Conservation (phyloP, 2,888 invertebrate genomes). For the Parapristionchus giblindavisi region DNA sequence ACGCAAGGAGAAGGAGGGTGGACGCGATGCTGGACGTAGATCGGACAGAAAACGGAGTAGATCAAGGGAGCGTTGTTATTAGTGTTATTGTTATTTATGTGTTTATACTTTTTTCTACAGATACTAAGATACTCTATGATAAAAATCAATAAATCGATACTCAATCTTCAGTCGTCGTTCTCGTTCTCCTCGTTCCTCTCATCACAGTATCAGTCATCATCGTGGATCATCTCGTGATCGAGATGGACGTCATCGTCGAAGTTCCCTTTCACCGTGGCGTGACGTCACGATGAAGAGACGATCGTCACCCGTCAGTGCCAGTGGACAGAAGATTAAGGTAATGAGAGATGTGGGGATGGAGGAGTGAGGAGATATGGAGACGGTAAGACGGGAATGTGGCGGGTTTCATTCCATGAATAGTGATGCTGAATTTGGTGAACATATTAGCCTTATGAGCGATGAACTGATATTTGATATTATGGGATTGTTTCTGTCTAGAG, state of each 20-base stretch:
- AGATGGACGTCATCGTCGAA: constrained; percentile 9
- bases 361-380: not conserved
- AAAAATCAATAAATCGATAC: not conserved
- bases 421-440: too few species aligned
- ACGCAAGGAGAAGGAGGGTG: constrained; percentile 23
- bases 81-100: too few species aligned
- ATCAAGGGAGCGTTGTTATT: too few species aligned
- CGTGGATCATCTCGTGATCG: not conserved
- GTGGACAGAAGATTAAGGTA: constrained; percentile 19
- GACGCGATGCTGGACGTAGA: not conserved
- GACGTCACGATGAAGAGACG: not conserved
- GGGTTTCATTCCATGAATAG: not conserved
- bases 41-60: not conserved
- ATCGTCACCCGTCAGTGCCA: not conserved
- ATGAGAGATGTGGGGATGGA: too few species aligned
- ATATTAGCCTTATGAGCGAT: too few species aligned
- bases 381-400: not conserved
- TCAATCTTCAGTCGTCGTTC: not conserved
- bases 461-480: too few species aligned
- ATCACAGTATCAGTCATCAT: too few species aligned
- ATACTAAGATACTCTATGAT: not conserved
- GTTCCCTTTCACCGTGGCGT: constrained; percentile 25
- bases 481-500: too few species aligned
- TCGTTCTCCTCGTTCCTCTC: too few species aligned
- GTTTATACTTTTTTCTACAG: not conserved